Base-by-base conservation (phyloP, 1,140 invertebrate species). In the Gonioctena quinquepunctata region DNA sequence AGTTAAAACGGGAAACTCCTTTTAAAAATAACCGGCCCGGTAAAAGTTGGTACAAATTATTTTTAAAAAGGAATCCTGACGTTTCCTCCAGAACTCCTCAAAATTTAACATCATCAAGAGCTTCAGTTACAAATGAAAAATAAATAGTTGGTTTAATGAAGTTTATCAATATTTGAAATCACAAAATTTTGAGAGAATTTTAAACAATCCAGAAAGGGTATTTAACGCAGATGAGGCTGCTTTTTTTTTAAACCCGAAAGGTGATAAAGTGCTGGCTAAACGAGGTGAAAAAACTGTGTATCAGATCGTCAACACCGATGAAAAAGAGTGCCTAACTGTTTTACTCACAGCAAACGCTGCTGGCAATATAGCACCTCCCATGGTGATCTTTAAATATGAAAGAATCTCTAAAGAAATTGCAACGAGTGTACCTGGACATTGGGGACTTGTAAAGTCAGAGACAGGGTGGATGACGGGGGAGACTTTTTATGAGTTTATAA, bases 401-500 rank as follows among this genome's bases (percentile, higher is more conserved):
- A 63, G 77, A 59, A 72, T 81, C 7, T 77, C 79, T 4, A 23
- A 64, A 7, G 54, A 73, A 5, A 70, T 82, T 23, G 54, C 71
- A 4, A 11, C 21, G 11, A 70, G 19, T 25, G 57, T 78, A 49
- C 78, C 77, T 6, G 66, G 69, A 50, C 60, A 73, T 16, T 82
- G 81, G 80, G 76, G 68, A 2, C 71, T 82, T 48, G 83, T 84
- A n/a, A 68, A 69, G 61, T 81, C 80, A 16, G 78, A 83, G 23
- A 80, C 56, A 70, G 81, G 82, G 1, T 85, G 84, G 84, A 85
- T 84, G 84, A 85, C 74, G 61, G 71, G 68, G 19, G 77, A 77
- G 70, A 76, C 74, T 16, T 86, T 85, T 72, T 84, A 74, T 73
- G 80, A 85, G 70, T 85, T 82, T 69, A 60, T 74, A 3, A 23